Percentiles rank a stretch among this genome's conserved stretches.
These are phyloP conservation scores for Glaucidium brasilianum DNA, from an alignment of 2,113 vertebrate genomes.

Conservation along the genomic window DNA sequence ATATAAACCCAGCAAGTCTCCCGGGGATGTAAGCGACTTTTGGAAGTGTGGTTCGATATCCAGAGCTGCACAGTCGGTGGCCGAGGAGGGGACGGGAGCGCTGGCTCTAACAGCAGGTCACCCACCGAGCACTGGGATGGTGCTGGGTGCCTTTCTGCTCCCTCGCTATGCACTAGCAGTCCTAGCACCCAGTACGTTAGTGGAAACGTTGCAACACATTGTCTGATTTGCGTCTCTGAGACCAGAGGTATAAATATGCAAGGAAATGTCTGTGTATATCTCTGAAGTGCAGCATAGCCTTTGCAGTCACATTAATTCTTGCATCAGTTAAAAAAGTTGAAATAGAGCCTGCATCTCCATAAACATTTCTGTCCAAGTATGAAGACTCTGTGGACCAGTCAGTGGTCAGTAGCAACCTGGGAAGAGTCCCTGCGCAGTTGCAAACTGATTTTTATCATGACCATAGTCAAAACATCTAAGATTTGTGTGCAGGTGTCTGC, in stretches of 20 bases:
- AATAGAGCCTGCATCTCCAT: background rate
- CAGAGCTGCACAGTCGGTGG: accelerated
- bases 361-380: background rate
- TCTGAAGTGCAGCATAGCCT: background rate
- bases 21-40: background rate
- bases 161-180: accelerated
- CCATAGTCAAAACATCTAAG: background rate
- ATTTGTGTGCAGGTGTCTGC: background rate
- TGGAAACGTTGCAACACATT: background rate
- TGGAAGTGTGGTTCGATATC: background rate
- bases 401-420: background rate
- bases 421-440: background rate
- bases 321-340: background rate
- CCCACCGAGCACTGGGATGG: accelerated
- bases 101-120: background rate
- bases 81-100: background rate
- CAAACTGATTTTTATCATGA: background rate
- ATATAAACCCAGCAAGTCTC: background rate
- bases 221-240: background rate
- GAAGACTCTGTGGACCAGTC: background rate
- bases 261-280: background rate
- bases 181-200: background rate
- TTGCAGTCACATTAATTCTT: background rate
- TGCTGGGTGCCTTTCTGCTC: background rate
- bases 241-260: background rate